Percentiles rank a stretch among this genome's conserved stretches.
Evolutionary conservation across 2,113 vertebrate species (phyloP).

Genomic region (Halcyon malimbica): DNA sequence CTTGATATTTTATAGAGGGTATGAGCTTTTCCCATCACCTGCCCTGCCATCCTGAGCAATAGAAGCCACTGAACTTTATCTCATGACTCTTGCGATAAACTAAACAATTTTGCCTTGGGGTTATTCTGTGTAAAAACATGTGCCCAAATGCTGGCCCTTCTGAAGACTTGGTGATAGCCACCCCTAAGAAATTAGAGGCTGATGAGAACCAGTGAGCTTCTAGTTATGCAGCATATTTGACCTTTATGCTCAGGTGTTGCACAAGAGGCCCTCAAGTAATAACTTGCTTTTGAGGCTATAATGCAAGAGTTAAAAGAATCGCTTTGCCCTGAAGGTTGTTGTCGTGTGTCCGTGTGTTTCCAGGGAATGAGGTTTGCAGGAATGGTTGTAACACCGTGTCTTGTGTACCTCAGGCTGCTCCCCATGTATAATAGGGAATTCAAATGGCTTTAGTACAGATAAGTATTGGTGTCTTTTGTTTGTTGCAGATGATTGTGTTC

Average conservation of each 20-base stretch:
- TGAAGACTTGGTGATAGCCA: neutral
- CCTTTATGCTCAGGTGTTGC: neutral
- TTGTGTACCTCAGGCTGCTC: neutral
- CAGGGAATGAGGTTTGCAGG: neutral
- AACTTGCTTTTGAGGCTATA: neutral
- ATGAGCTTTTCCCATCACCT: neutral
- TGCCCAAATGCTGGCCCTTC: neutral
- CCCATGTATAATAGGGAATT: neutral
- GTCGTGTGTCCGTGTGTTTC: neutral
- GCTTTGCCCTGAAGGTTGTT: neutral
- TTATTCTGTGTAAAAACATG: accelerated
- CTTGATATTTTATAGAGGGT: neutral
- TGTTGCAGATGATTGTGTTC: neutral
- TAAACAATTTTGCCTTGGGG: neutral
- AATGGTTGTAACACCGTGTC: neutral
- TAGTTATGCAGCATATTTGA: neutral
- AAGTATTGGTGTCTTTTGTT: neutral
- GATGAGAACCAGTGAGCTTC: neutral
- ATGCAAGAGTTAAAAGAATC: neutral
- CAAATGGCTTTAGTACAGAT: neutral
- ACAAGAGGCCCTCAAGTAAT: neutral
- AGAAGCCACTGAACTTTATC: neutral
- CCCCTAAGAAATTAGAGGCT: neutral
- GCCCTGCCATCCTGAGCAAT: neutral
- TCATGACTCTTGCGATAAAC: neutral